These are phyloP conservation scores for Sterrhoptilus dennistouni DNA, from an alignment of 2,113 vertebrate genomes.

Conservation along the genomic window DNA sequence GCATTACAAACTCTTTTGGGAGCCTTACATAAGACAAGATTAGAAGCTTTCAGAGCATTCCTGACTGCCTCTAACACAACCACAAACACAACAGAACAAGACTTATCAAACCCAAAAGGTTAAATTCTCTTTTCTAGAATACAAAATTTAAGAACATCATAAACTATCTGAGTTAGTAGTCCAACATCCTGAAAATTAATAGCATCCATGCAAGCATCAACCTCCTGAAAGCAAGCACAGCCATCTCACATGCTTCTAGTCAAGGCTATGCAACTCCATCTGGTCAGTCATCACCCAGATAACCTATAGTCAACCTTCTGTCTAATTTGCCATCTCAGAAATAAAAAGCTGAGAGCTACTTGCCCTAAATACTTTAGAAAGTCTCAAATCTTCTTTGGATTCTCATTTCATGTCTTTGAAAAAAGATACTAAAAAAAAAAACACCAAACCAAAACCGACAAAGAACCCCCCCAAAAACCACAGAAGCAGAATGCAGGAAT, in stretches of 20 bases:
- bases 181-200: neutral
- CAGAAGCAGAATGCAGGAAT: neutral
- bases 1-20: neutral
- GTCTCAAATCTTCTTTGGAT: neutral
- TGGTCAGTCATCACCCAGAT: neutral
- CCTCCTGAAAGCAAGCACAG: neutral
- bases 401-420: neutral
- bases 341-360: neutral
- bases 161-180: neutral
- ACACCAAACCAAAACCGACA: neutral
- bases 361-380: neutral
- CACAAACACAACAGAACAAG: neutral
- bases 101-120: neutral
- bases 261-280: neutral
- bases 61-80: neutral
- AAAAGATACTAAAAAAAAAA: neutral
- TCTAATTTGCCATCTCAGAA: neutral
- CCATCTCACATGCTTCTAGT: neutral
- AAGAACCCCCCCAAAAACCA: too few relatives aligned
- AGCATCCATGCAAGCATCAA: neutral
- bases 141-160: neutral
- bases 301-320: neutral
- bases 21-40: neutral
- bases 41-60: neutral
- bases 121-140: neutral